Percentiles rank a stretch among this genome's conserved stretches.
These are phyloP conservation scores for Neomonachus schauinslandi DNA, from an alignment of 2,113 vertebrate species.

Conservation along the genomic window DNA sequence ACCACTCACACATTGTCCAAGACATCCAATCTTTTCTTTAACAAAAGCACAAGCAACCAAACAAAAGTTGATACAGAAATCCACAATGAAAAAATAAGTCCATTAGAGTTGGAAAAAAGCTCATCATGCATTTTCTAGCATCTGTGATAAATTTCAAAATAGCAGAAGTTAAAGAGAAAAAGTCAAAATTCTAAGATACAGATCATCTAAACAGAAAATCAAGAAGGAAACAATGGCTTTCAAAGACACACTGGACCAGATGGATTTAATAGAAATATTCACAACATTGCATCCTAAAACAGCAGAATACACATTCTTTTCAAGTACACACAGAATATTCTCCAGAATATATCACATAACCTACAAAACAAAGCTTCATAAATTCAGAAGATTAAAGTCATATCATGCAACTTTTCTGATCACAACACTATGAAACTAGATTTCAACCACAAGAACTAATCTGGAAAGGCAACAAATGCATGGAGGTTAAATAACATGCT, in stretches of 20 bases:
- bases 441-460: background rate
- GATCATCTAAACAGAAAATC: background rate
- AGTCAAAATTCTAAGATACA: background rate
- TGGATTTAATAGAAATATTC: background rate
- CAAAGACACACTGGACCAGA: background rate
- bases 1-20: background rate
- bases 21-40: background rate
- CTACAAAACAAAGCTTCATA: background rate
- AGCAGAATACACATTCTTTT: background rate
- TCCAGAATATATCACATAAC: background rate
- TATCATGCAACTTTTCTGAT: background rate
- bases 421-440: background rate
- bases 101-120: background rate
- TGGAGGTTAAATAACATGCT: background rate
- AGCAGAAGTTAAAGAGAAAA: background rate
- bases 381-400: background rate
- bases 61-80: background rate
- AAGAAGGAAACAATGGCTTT: background rate
- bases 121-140: background rate
- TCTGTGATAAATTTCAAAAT: slow-evolving; percentile 17
- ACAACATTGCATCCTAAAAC: background rate
- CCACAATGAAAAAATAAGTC: background rate
- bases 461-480: background rate
- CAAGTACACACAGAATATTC: background rate
- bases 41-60: background rate